These are phyloP conservation scores for Lacerta bilineata DNA, from an alignment of 2,797 vertebrate genomes.

Conservation along the genomic window DNA sequence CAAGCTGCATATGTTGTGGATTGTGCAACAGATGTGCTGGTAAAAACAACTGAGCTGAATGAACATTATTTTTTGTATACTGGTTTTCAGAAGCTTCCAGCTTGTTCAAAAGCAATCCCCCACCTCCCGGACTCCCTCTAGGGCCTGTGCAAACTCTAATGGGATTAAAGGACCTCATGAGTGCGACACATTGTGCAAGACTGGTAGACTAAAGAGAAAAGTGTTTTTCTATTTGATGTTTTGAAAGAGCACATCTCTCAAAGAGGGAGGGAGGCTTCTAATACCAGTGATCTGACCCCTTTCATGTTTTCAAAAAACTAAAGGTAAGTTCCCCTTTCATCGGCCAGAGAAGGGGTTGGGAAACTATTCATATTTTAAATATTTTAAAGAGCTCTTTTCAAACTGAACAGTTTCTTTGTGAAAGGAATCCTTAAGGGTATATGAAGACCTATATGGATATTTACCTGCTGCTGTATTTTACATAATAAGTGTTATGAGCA, in stretches of 20 bases:
- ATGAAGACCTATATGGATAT: constrained; percentile 60
- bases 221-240: constrained; percentile 64
- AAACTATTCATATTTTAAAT: constrained; percentile 69
- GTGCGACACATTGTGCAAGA: constrained; percentile 35
- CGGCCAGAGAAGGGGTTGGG: constrained; percentile 56
- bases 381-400: constrained; percentile 71
- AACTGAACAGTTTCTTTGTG: constrained; percentile 65
- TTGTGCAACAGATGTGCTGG: not conserved
- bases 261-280: constrained; percentile 56
- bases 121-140: not conserved
- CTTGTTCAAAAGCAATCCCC: constrained; percentile 22
- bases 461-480: constrained; percentile 67
- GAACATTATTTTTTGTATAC: not conserved
- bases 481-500: constrained; percentile 49
- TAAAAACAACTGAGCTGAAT: not conserved
- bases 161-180: constrained; percentile 38
- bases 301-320: constrained; percentile 70
- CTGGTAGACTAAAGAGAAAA: constrained; percentile 52
- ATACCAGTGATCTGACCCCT: constrained; percentile 58
- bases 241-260: constrained; percentile 61
- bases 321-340: constrained; percentile 69
- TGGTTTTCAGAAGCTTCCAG: not conserved
- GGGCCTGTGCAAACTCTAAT: not conserved
- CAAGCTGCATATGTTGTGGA: not conserved
- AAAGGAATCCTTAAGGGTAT: constrained; percentile 61